Conservation (phyloP, 1,140 invertebrate species). For the Oedothorax gibbosus region DNA sequence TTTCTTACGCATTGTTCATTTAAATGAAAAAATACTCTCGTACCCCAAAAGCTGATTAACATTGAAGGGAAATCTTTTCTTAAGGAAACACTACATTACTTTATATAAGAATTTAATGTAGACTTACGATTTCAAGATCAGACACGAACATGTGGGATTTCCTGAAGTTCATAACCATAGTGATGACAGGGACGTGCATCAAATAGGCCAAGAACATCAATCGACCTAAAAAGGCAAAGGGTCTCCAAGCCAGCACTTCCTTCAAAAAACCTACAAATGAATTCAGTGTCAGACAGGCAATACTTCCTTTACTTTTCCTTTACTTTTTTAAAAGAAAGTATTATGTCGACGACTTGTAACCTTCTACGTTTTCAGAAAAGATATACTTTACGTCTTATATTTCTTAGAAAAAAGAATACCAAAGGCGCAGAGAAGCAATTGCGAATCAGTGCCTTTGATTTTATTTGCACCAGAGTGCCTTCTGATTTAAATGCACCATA, state of each 20-base stretch:
- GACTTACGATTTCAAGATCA: constrained; percentile 39
- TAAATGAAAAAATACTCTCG: no score
- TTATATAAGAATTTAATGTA: background rate
- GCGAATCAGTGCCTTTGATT: no score
- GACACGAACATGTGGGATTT: constrained; percentile 27
- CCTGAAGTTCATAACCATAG: constrained; percentile 20
- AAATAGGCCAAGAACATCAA: constrained; percentile 35
- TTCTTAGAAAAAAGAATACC: no score
- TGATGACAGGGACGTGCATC: constrained; percentile 46
- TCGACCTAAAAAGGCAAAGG: constrained; percentile 24
- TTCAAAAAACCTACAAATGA: background rate
- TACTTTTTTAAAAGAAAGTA: no score
- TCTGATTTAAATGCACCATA: no score
- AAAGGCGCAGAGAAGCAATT: no score
- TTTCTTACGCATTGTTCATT: background rate
- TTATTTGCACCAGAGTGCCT: no score
- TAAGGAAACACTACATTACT: background rate
- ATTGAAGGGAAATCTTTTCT: background rate
- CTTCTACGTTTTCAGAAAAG: no score
- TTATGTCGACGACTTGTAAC: no score
- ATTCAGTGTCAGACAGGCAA: background rate
- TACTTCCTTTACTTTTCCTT: no score
- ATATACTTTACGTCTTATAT: no score
- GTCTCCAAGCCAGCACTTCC: constrained; percentile 26
- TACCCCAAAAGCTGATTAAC: background rate